phyloP scores from a whole-genome alignment of 2,888 invertebrate genomes.

The Hofmannophila pseudospretella region DNA sequence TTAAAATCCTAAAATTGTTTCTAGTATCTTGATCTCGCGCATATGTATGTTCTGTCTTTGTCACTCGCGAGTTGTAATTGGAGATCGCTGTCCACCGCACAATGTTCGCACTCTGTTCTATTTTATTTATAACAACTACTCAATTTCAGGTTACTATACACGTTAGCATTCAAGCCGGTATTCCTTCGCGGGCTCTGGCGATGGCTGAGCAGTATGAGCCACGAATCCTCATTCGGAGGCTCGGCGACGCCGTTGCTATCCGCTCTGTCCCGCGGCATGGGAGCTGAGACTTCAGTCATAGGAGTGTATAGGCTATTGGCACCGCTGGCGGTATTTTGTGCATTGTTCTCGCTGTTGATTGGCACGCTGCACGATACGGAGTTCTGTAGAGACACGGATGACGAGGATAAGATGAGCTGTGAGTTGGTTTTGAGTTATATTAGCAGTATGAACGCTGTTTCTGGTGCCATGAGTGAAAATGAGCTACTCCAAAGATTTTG shows the following conservation, averaged over 20 bases:
- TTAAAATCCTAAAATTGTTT: too few species aligned
- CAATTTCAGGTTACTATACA: slow-evolving; percentile 84
- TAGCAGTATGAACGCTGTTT: too few species aligned
- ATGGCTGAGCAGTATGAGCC: slow-evolving; percentile 66
- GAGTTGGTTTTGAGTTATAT: slow-evolving; percentile 30
- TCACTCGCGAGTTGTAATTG: too few species aligned
- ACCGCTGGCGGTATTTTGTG: slow-evolving; percentile 89
- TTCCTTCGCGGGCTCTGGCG: slow-evolving; percentile 88
- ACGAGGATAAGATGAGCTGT: slow-evolving; percentile 52
- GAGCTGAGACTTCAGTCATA: slow-evolving; percentile 69
- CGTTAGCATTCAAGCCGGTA: slow-evolving; percentile 86
- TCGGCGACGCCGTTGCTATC: slow-evolving; percentile 79
- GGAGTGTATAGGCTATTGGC: slow-evolving; percentile 85
- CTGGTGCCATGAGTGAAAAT: too few species aligned
- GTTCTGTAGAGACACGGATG: slow-evolving; percentile 78
- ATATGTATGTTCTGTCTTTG: too few species aligned
- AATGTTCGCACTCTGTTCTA: too few species aligned
- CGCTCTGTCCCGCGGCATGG: slow-evolving; percentile 82
- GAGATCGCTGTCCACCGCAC: too few species aligned
- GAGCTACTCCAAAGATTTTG: too few species aligned
- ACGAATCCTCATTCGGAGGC: slow-evolving; percentile 56
- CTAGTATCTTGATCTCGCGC: too few species aligned
- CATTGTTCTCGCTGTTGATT: slow-evolving; percentile 87
- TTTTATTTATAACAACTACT: slow-evolving; percentile 6
- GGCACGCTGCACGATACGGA: slow-evolving; percentile 92